Evolutionary conservation across 2,113 vertebrate genomes (phyloP), one percentile per base, ranked within the genome.

Genomic region (Tragelaphus scriptus): DNA sequence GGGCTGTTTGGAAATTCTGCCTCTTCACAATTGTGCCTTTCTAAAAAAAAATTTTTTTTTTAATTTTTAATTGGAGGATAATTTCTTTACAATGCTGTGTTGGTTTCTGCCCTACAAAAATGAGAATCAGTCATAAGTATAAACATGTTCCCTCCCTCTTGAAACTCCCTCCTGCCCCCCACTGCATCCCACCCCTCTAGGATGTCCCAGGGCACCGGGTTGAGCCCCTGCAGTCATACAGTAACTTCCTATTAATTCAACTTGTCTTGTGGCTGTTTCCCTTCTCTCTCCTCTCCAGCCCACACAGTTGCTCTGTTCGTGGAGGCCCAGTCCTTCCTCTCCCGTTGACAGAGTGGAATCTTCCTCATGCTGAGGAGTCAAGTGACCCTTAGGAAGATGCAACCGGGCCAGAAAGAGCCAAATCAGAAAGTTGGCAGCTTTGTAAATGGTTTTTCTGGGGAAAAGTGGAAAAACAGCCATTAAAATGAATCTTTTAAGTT

Each of bases 401-500:
- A 93, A 85, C 61, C 61, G 44, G 90, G 92, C 95, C 81, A 92
- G 87, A 88, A 82, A 91, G 47, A 81, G 68, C 44, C 56, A 44
- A 81, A 77, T 88, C 82, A 89, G 71, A 79, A 63, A 90, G 44
- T 4, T 88, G 85, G 86, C 88, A 91, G 90, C 84, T 56, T 85
- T 68, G 7, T n/a, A 82, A 92, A 68, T 79, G 61, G 16, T 30
- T 82, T 77, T 96, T 90, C 11, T 2, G 6, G 36, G 25, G 28
- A 5, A 10, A 90, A 95, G 30, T 85, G 71, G 95, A 15, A 91
- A 95, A 93, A 59, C 16, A 28, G 77, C 59, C 65, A 36, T 68
- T 77, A 65, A 88, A 96, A 94, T n/a, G 53, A 61, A 94, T 81
- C 32, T 55, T 55, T 87, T 85, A 90, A 79, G 85, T 79, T 97